Conservation (phyloP, 2,888 invertebrate genomes). For the Disparrhopalites patrizii region DNA sequence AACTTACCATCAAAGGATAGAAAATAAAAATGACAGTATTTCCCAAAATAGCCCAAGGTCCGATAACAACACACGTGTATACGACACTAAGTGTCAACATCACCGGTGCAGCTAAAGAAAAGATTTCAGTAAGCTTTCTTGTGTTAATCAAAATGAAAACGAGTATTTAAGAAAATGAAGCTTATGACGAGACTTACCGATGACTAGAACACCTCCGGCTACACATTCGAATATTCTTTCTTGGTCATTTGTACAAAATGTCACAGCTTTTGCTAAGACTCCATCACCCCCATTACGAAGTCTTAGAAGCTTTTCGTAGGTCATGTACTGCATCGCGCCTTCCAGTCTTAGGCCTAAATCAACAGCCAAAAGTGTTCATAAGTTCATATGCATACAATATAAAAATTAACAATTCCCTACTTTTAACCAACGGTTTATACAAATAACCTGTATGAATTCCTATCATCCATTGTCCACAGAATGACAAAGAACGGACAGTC, state of each 20-base stretch:
- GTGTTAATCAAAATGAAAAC: too few species aligned
- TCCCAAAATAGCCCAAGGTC: slow-evolving; percentile 54
- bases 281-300: slow-evolving; percentile 51
- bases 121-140: too few species aligned
- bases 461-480: slow-evolving; percentile 50
- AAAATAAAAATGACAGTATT: slow-evolving; percentile 52
- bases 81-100: slow-evolving; percentile 52
- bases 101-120: slow-evolving; percentile 50
- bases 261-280: slow-evolving; percentile 52
- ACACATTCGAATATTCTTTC: slow-evolving; percentile 52
- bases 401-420: too few species aligned
- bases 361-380: neutral
- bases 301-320: slow-evolving; percentile 52
- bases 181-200: slow-evolving; percentile 45
- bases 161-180: neutral
- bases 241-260: slow-evolving; percentile 52
- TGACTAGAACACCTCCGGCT: slow-evolving; percentile 50
- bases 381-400: too few species aligned
- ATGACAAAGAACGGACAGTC: slow-evolving; percentile 49
- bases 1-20: slow-evolving; percentile 54
- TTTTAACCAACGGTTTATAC: neutral
- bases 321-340: slow-evolving; percentile 50
- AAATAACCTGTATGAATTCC: slow-evolving; percentile 49
- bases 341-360: slow-evolving; percentile 48
- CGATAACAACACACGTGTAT: slow-evolving; percentile 53